phyloP scores from a whole-genome alignment of 2,888 invertebrate genomes.

The Azorinus chamasolen region DNA sequence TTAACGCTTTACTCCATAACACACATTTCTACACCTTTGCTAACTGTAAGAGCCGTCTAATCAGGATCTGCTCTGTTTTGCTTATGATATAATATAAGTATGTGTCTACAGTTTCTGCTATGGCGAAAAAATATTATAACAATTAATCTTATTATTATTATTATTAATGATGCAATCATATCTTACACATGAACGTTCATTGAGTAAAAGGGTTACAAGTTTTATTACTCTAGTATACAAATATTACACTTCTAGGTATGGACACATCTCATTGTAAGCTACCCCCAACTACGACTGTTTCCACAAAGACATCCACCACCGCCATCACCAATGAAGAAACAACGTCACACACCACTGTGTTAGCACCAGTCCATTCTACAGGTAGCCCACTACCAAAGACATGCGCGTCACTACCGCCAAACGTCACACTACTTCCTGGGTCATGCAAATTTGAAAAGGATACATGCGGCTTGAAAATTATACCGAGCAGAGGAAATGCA shows the following conservation, averaged over 20 bases:
- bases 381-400: not conserved
- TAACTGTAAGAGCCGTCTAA: no score
- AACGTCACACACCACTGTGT: not conserved
- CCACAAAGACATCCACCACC: not conserved
- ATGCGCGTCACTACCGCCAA: not conserved
- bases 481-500: not conserved
- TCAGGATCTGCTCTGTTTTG: no score
- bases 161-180: no score
- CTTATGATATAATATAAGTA: no score
- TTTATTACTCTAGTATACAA: no score
- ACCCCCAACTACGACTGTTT: not conserved
- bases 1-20: no score
- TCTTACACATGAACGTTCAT: no score
- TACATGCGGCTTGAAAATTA: slow-evolving; percentile 30
- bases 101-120: no score
- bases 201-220: no score
- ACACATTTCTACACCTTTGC: no score
- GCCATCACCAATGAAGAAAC: not conserved
- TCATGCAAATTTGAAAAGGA: slow-evolving; percentile 50
- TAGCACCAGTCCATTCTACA: not conserved
- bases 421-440: slow-evolving; percentile 19
- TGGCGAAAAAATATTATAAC: no score
- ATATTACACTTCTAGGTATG: slow-evolving; percentile 4
- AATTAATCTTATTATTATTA: no score
- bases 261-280: slow-evolving; percentile 18